Conservation (phyloP, 2,888 invertebrate genomes). For the Xestia c-nigrum region DNA sequence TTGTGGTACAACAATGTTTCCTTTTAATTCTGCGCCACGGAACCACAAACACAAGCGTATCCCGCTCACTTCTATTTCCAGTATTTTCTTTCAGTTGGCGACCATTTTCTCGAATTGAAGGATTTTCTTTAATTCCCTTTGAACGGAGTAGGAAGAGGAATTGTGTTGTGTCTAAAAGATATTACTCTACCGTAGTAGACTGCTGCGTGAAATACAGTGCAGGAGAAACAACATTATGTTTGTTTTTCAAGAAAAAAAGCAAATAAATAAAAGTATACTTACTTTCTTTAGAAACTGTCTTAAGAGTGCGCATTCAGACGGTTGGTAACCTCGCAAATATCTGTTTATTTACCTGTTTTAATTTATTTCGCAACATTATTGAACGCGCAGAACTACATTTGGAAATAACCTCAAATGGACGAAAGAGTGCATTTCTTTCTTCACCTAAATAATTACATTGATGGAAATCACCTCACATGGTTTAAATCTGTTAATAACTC, state of each 20-base stretch:
- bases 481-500: too few relatives aligned
- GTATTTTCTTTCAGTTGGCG: constrained; percentile 52
- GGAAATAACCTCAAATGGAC: not conserved
- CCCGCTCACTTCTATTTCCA: constrained; percentile 23
- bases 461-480: too few relatives aligned
- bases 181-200: constrained; percentile 16
- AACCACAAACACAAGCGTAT: constrained; percentile 30
- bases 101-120: constrained; percentile 61
- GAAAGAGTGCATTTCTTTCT: not conserved
- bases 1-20: constrained; percentile 28
- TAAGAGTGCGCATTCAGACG: too few relatives aligned
- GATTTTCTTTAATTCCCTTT: constrained; percentile 60
- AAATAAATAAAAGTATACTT: not conserved
- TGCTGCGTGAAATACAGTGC: constrained; percentile 8
- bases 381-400: not conserved
- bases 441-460: not conserved
- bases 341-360: too few relatives aligned
- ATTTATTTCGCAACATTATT: too few relatives aligned
- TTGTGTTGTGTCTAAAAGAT: constrained; percentile 50
- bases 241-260: not conserved
- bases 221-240: not conserved
- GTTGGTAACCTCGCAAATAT: too few relatives aligned
- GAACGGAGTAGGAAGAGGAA: constrained; percentile 38
- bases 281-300: not conserved
- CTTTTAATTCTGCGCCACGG: constrained; percentile 26